Base-by-base conservation (phyloP, 2,797 vertebrate species). In the Parauchenoglanis ngamensis region DNA sequence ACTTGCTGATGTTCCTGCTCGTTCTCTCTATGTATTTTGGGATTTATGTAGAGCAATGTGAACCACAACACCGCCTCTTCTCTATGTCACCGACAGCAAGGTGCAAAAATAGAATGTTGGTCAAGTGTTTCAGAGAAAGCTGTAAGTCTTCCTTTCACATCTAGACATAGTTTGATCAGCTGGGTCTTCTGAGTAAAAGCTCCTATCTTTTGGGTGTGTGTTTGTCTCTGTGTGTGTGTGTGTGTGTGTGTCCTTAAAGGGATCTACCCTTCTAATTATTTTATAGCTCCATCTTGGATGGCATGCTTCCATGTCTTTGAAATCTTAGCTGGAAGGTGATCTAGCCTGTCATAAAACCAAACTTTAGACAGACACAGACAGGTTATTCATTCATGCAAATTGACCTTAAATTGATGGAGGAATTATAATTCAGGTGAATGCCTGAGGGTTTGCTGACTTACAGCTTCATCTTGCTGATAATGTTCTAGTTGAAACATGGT, bases 71-170 rank as follows among this genome's bases (percentile, higher is more conserved):
- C 83, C 93, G 93, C 92, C 92, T 93, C 93, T 91, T 93, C 93
- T 94, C 90, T 77, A 23, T 80, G 54, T 85, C 68, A 77, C 78
- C 35, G 92, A 92, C 91, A 93, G 92, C 91, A 56, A 94, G 94
- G 94, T 94, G 94, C 94, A 91, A 92, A 95, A 96, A 96, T 95
- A 95, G 94, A 92, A 92, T 91, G 91, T 93, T 92, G 83, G 86
- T 93, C 93, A 94, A 80, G 73, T 75, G 92, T 95, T 95, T 93
- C 91, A 89, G 92, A 94, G 92, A 93, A 93, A 93, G 94, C 92
- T 72, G 92, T 92, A 94, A 93, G 94, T 91, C 93, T 86, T 83
- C 92, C 65, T 91, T 91, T 91, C 92, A 92, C 93, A 94, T 92
- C 91, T 90, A 94, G 93, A 77, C 90, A 88, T 92, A 94, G 93